These are phyloP conservation scores for Columba guinea DNA, from an alignment of 2,797 vertebrate species.

Conservation along the genomic window DNA sequence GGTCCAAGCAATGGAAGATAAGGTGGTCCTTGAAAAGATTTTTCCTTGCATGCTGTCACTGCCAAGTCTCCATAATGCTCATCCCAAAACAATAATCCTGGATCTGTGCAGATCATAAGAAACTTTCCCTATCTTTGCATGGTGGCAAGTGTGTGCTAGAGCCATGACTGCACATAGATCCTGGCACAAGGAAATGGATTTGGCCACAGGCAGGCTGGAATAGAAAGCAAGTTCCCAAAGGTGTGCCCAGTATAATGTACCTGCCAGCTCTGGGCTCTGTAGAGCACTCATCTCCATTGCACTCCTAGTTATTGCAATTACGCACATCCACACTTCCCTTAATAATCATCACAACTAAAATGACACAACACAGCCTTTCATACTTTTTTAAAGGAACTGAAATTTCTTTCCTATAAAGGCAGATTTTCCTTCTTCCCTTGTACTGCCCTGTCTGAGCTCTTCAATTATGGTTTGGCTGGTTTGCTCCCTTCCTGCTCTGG, in stretches of 20 bases:
- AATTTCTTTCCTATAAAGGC: not conserved
- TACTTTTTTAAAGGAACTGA: not conserved
- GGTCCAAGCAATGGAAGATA: not conserved
- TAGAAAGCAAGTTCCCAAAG: not conserved
- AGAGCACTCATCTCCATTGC: not conserved
- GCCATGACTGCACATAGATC: not conserved
- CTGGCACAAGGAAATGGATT: not conserved
- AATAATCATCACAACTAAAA: not conserved
- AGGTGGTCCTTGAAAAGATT: not conserved
- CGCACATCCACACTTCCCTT: not conserved
- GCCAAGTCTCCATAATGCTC: not conserved
- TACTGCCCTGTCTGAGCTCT: not conserved
- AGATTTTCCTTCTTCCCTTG: not conserved
- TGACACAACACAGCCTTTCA: accelerated
- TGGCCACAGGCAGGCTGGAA: not conserved
- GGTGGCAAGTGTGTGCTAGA: not conserved
- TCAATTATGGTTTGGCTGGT: not conserved
- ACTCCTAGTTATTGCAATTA: not conserved
- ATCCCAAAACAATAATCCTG: not conserved
- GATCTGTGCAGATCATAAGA: not conserved
- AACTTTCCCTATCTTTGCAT: not conserved
- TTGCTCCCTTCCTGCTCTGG: not conserved
- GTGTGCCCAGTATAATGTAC: not conserved
- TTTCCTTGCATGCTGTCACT: not conserved
- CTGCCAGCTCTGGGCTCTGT: not conserved